phyloP scores from a whole-genome alignment of 1,140 invertebrate species.

The Triops longicaudatus region DNA sequence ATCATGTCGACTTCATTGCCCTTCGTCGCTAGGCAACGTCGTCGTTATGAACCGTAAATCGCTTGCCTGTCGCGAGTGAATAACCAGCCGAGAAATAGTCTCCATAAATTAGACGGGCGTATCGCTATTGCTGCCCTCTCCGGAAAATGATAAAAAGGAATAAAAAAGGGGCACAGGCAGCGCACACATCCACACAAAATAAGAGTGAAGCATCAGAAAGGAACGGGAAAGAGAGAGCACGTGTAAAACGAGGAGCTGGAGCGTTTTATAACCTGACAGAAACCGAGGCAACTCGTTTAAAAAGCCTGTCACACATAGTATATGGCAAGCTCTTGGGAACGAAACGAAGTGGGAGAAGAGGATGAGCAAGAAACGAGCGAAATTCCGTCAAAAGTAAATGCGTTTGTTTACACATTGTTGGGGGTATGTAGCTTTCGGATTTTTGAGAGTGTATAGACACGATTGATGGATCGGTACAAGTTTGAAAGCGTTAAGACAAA shows the following conservation, averaged over 20 bases:
- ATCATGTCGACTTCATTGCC: conserved; percentile 24
- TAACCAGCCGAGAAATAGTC: conserved; percentile 29
- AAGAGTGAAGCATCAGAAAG: neutral
- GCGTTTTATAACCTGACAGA: conserved; percentile 15
- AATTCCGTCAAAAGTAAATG: neutral
- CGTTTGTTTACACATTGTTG: neutral
- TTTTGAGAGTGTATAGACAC: neutral
- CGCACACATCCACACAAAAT: neutral
- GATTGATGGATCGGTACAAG: neutral
- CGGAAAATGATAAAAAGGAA: conserved; percentile 1
- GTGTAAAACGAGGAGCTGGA: conserved; percentile 11
- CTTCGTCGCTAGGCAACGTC: conserved; percentile 16
- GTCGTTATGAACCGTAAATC: conserved; percentile 27
- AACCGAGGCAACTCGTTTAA: conserved; percentile 12
- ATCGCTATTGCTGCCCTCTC: conserved; percentile 4
- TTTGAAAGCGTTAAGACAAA: neutral
- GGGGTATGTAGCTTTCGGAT: neutral
- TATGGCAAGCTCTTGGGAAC: neutral
- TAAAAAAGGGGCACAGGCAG: neutral
- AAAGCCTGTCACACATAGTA: conserved; percentile 7
- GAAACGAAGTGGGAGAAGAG: neutral
- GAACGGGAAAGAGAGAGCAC: neutral
- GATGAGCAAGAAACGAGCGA: neutral
- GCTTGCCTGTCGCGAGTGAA: conserved; percentile 28
- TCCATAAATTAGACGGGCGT: conserved; percentile 25